Evolutionary conservation across 1,140 invertebrate species (phyloP).

Genomic region (Brachionus manjavacas): DNA sequence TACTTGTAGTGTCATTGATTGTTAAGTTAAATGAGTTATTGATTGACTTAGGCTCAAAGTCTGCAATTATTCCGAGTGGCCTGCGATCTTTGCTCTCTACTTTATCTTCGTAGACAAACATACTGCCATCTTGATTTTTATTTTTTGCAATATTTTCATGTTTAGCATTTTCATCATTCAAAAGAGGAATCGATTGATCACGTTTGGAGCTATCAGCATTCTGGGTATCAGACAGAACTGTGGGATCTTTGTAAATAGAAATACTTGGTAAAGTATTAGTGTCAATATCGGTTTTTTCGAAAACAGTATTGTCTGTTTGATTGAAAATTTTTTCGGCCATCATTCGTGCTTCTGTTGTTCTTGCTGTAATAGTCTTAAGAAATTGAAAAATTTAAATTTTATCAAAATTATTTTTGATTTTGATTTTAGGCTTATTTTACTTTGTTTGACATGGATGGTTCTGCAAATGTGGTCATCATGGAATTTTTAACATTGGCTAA

Average conservation of each 20-base stretch:
- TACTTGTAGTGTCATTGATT: background rate
- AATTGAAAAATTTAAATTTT: background rate
- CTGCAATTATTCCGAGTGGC: background rate
- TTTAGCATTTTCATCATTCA: background rate
- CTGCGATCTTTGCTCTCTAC: background rate
- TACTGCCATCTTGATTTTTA: conserved; percentile 6
- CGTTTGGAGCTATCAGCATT: background rate
- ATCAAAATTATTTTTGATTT: background rate
- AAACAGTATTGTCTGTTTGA: background rate
- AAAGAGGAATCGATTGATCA: background rate
- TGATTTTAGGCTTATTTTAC: background rate
- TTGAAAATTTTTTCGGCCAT: conserved; percentile 39
- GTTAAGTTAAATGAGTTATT: background rate
- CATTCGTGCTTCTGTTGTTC: conserved; percentile 17
- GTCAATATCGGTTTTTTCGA: background rate
- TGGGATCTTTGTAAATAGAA: conserved; percentile 13
- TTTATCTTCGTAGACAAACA: conserved; percentile 27
- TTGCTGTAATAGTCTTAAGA: background rate
- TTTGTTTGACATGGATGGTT: background rate
- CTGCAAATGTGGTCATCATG: conserved; percentile 19
- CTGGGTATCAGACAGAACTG: background rate
- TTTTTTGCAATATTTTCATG: background rate
- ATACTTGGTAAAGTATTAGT: background rate
- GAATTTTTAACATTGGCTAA: background rate
- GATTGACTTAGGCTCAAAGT: background rate